Conservation (phyloP, 2,888 invertebrate genomes). For the Achlya flavicornis region DNA sequence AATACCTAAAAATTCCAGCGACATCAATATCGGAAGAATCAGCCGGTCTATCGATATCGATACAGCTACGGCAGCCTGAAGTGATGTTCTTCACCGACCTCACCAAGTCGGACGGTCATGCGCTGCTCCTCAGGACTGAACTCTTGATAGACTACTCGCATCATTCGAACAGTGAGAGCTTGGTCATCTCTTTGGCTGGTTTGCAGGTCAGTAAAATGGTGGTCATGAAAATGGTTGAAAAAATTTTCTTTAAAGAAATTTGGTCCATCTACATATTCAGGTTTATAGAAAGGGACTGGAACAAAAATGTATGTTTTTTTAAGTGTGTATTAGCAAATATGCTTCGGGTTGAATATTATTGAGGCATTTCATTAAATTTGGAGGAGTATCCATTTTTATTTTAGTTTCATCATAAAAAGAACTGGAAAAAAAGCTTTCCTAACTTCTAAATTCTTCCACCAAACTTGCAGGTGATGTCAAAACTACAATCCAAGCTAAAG, state of each 20-base stretch:
- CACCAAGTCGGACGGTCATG: conserved; percentile 85
- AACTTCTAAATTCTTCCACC: background rate
- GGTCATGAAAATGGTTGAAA: background rate
- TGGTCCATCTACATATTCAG: too few relatives aligned
- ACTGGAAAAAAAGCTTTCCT: too few relatives aligned
- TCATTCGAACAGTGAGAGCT: conserved; percentile 85
- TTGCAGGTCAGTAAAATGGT: conserved; percentile 39
- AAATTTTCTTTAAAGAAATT: too few relatives aligned
- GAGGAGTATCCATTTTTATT: too few relatives aligned
- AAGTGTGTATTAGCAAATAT: too few relatives aligned
- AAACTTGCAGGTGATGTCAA: conserved; percentile 75
- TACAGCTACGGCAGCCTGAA: conserved; percentile 90
- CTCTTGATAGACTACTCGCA: conserved; percentile 88
- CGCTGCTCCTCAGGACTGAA: conserved; percentile 87
- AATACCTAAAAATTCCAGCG: conserved; percentile 49
- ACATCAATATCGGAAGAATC: conserved; percentile 74
- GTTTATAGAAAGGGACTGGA: too few relatives aligned
- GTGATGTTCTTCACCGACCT: conserved; percentile 88
- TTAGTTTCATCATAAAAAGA: too few relatives aligned
- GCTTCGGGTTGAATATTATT: too few relatives aligned
- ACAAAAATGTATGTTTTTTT: too few relatives aligned
- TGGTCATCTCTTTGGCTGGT: conserved; percentile 79
- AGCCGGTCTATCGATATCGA: conserved; percentile 86
- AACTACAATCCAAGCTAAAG: conserved; percentile 81
- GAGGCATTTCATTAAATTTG: too few relatives aligned